Evolutionary conservation across 2,797 vertebrate genomes (phyloP).

Genomic region (Thamnophis elegans): DNA sequence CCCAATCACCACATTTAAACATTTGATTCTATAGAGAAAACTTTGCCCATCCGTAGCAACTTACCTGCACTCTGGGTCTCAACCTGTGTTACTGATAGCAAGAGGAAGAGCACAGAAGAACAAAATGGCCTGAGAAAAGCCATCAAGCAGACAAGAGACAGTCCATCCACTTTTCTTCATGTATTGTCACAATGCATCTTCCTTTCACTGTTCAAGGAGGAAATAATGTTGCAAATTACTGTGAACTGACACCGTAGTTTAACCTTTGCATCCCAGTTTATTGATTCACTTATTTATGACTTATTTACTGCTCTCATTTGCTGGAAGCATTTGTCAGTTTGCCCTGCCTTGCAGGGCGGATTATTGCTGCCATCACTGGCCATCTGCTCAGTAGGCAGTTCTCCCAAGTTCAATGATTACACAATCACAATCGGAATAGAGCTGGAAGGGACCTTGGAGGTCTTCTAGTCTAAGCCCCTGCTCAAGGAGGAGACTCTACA

Average conservation of each 20-base stretch:
- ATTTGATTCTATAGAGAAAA: not conserved
- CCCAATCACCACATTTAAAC: not conserved
- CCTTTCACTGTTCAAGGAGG: rapidly evolving
- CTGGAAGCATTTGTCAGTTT: not conserved
- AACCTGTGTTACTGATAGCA: not conserved
- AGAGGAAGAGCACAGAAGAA: not conserved
- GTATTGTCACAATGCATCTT: not conserved
- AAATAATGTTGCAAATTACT: not conserved
- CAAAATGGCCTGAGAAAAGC: not conserved
- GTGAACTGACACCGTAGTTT: not conserved
- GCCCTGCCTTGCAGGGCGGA: not conserved
- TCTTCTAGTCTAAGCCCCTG: not conserved
- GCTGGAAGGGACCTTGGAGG: not conserved
- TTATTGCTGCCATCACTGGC: not conserved
- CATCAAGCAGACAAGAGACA: slow-evolving; percentile 25
- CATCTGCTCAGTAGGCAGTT: not conserved
- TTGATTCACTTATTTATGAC: slow-evolving; percentile 55
- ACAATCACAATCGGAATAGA: not conserved
- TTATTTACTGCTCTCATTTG: not conserved
- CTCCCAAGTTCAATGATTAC: not conserved
- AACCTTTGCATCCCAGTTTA: slow-evolving; percentile 65
- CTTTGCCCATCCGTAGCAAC: not conserved
- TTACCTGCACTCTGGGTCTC: slow-evolving; percentile 43
- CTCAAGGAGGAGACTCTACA: not conserved
- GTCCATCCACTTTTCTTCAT: not conserved